Evolutionary conservation across 2,797 vertebrate genomes (phyloP).

Genomic region (Erpetoichthys calabaricus): DNA sequence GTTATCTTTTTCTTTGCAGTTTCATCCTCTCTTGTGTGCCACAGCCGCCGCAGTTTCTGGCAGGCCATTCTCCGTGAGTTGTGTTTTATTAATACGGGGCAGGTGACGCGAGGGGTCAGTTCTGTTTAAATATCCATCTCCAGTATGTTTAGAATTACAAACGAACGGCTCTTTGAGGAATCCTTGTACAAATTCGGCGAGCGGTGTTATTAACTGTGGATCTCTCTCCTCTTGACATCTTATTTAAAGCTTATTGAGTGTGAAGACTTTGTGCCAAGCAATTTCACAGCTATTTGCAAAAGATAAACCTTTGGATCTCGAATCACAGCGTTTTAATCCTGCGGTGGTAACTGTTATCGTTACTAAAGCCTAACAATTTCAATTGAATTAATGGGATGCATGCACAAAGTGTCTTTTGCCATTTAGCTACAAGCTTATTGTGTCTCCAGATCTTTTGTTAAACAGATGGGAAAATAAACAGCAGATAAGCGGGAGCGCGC

Average conservation of each 20-base stretch:
- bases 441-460: no score
- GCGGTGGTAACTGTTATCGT: conserved; percentile 26
- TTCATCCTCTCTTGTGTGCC: no score
- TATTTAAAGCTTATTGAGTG: conserved; percentile 34
- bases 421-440: not conserved
- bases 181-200: conserved; percentile 40
- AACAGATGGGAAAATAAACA: no score
- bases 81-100: no score
- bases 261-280: conserved; percentile 28
- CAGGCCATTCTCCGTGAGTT: no score
- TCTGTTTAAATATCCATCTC: conserved; percentile 18
- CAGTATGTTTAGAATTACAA: conserved; percentile 32
- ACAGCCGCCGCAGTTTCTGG: no score
- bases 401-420: conserved; percentile 10
- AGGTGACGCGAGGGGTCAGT: conserved; percentile 11
- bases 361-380: conserved; percentile 16
- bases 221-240: conserved; percentile 27
- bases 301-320: conserved; percentile 32
- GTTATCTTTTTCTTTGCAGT: no score
- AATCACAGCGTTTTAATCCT: conserved; percentile 28
- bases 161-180: conserved; percentile 29
- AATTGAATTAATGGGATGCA: conserved; percentile 11
- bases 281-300: conserved; percentile 37
- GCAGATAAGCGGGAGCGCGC: no score
- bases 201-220: conserved; percentile 20